Evolutionary conservation across 2,113 vertebrate genomes (phyloP).

Genomic region (Pituophis catenifer): DNA sequence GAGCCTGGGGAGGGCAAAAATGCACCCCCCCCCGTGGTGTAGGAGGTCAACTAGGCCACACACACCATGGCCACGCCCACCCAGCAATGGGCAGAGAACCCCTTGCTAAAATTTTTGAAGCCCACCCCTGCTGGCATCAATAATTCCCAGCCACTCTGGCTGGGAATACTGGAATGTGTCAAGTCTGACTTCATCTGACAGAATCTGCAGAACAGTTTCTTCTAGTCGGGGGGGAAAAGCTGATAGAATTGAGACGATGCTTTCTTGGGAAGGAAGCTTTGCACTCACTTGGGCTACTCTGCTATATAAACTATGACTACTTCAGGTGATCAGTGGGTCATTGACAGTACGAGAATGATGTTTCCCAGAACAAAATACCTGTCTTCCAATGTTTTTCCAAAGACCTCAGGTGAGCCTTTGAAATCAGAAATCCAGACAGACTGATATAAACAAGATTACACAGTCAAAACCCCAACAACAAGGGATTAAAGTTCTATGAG

Average conservation of each 20-base stretch:
- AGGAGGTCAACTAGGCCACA: no score
- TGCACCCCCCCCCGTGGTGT: no score
- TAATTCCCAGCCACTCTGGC: neutral
- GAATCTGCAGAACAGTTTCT: neutral
- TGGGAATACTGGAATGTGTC: neutral
- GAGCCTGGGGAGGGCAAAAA: no score
- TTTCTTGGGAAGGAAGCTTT: neutral
- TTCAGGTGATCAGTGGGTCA: neutral
- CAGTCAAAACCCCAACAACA: neutral
- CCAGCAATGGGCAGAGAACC: no score
- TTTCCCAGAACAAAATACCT: neutral
- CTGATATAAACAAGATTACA: conserved; percentile 32
- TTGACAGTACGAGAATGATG: neutral
- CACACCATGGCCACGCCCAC: no score
- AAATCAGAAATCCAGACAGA: conserved; percentile 11
- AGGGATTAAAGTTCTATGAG: conserved; percentile 43
- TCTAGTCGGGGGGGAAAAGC: neutral
- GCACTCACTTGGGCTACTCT: neutral
- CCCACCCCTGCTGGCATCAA: neutral
- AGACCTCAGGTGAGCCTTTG: conserved; percentile 27
- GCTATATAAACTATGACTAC: neutral
- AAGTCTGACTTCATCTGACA: neutral
- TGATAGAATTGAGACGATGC: neutral
- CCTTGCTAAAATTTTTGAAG: no score
- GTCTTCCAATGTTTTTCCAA: conserved; percentile 40